Base-by-base conservation (phyloP, 2,888 invertebrate species). In the Cloeon dipterum region DNA sequence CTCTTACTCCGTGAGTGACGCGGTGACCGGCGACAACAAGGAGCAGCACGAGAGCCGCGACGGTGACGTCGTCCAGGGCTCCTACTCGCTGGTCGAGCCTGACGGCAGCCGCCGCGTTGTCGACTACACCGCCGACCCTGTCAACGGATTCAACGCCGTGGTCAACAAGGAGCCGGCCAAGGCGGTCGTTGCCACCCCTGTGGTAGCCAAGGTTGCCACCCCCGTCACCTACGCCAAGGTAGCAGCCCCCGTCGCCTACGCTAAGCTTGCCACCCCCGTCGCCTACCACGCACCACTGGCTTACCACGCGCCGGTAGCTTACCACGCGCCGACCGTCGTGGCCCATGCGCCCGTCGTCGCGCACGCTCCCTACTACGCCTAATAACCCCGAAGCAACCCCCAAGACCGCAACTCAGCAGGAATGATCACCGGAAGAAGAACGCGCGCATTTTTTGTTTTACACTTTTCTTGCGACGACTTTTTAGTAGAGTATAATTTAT, bases 111-210 rank as follows among this genome's bases (percentile, higher is more conserved):
- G 34, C 11, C 34, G 35, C 16, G 39, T 35, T 29, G 39, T 39
- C 35, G 26, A 34, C 20, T 39, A 39, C 39, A 34, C 34, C 29
- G 39, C 39, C 29, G 39, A 39, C 26, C 39, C 39, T 34, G 35
- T 39, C 35, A 39, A 39, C 21, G 39, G 39, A 35, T 39, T 39
- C 39, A 39, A 39, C 35, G 39, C 39, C 16, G 39, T 39, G 35
- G 35, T 39, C 35, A 26, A 39, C 39, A 26, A 29, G 13, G 35
- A 39, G 19, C 25, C 19, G 10, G 39, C 32, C n/a, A 36, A 36
- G n/a, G 20, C 34, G 16, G 19, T 8, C 7, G 26, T 25, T 3
- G 39, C 35, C 20, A 18, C 17, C 11, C 21, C 29, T 10, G 36
- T 23, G 18, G 14, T 29, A 2, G 19, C 36, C 7, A 19, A 19